Evolutionary conservation across 37 sponge, comb jelly and placozoan genomes (phyloP).

Genomic region (Theonella swinhoei): DNA sequence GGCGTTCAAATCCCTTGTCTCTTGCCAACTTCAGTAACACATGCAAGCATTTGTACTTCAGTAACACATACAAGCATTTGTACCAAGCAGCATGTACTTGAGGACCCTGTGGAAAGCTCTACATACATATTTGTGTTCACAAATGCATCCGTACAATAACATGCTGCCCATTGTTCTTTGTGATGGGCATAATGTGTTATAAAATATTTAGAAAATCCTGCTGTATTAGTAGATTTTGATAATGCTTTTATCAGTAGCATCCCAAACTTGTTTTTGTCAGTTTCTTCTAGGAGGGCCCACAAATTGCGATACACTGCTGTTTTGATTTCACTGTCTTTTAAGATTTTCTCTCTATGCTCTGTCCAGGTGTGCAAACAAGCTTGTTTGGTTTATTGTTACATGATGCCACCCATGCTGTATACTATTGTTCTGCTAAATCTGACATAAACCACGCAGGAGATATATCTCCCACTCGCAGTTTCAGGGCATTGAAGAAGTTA

Average conservation of each 20-base stretch:
- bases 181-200: slow-evolving; percentile 23
- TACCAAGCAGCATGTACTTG: slow-evolving; percentile 47
- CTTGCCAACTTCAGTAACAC: slow-evolving; percentile 43
- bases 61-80: slow-evolving; percentile 25
- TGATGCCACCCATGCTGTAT: slow-evolving; percentile 48
- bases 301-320: slow-evolving; percentile 44
- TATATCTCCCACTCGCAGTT: slow-evolving; percentile 15
- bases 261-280: slow-evolving; percentile 12
- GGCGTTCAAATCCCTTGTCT: slow-evolving; percentile 64
- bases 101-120: slow-evolving; percentile 69
- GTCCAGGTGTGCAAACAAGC: slow-evolving; percentile 65
- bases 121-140: slow-evolving; percentile 66
- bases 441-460: slow-evolving; percentile 40
- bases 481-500: slow-evolving; percentile 32
- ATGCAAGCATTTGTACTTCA: slow-evolving; percentile 28
- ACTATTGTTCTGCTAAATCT: slow-evolving; percentile 61
- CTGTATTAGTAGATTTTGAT: not conserved
- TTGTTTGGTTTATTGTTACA: slow-evolving; percentile 45
- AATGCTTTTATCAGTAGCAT: slow-evolving; percentile 10
- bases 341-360: slow-evolving; percentile 50
- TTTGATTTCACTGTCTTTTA: not conserved
- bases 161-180: slow-evolving; percentile 58
- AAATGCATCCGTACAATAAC: slow-evolving; percentile 30
- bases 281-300: slow-evolving; percentile 32
- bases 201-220: slow-evolving; percentile 40